Percentiles rank a stretch among this genome's conserved stretches.
Evolutionary conservation across 2,888 invertebrate genomes (phyloP).

Genomic region (Pristionchus fissidentatus): DNA sequence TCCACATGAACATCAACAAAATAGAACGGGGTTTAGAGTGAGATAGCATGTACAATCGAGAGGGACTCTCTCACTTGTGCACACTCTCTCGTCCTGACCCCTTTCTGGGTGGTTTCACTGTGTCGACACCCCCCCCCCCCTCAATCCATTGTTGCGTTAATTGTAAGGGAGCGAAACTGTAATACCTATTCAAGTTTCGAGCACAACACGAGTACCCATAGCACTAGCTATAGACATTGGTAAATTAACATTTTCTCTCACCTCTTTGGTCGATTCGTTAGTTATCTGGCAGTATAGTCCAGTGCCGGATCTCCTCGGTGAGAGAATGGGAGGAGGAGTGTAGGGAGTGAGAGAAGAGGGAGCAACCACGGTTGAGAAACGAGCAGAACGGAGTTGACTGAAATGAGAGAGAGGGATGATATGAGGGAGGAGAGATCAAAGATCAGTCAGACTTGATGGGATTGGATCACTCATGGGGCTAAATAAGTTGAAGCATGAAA

Average conservation of each 20-base stretch:
- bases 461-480: not conserved
- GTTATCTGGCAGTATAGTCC: slow-evolving; percentile 83
- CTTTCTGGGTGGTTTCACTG: not conserved
- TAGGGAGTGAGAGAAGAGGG: slow-evolving; percentile 80
- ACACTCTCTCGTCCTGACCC: not conserved
- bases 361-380: slow-evolving; percentile 47
- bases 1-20: too few relatives aligned
- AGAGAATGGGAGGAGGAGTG: slow-evolving; percentile 93
- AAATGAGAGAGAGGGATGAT: not conserved
- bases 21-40: too few relatives aligned
- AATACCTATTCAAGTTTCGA: too few relatives aligned
- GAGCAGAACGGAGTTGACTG: slow-evolving; percentile 63
- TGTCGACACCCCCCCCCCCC: too few relatives aligned
- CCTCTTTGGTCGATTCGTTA: not conserved
- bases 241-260: not conserved
- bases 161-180: too few relatives aligned
- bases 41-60: too few relatives aligned
- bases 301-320: slow-evolving; percentile 89
- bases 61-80: too few relatives aligned
- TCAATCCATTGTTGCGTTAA: too few relatives aligned
- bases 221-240: too few relatives aligned
- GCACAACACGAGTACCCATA: too few relatives aligned
- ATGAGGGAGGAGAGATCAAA: not conserved
- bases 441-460: too few relatives aligned
- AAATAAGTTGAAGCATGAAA: not conserved